These are phyloP conservation scores for Holothuria scabra DNA, from an alignment of 53 echinoderm and acorn worm species.

Conservation along the genomic window DNA sequence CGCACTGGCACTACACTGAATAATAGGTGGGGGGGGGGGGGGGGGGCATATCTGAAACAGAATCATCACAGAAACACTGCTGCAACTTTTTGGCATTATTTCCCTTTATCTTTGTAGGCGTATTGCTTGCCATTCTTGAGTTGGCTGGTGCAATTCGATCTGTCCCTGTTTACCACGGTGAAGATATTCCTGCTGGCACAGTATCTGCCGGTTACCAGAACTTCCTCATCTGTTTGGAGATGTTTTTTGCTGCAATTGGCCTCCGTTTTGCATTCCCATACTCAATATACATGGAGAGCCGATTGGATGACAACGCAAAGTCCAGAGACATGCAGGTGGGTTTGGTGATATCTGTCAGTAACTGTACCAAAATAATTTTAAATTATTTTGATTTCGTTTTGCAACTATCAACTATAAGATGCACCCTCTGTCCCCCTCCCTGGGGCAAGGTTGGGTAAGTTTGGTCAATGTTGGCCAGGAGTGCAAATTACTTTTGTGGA, in stretches of 20 bases:
- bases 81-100: too few species aligned
- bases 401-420: too few species aligned
- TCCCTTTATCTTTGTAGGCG: too few species aligned
- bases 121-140: constrained; percentile 93
- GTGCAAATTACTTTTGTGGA: too few species aligned
- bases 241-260: constrained; percentile 98
- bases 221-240: constrained; percentile 98
- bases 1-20: too few species aligned
- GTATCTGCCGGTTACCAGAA: constrained; percentile 99
- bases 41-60: too few species aligned
- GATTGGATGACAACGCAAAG: constrained; percentile 53
- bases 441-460: too few species aligned
- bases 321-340: constrained; percentile 70
- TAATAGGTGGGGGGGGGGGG: too few species aligned
- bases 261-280: constrained; percentile 93
- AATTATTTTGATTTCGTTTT: neutral
- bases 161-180: constrained; percentile 65
- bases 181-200: constrained; percentile 73
- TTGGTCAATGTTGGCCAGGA: too few species aligned
- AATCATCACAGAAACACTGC: too few species aligned
- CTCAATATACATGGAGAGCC: constrained; percentile 69
- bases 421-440: too few species aligned
- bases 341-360: neutral
- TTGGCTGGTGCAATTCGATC: constrained; percentile 79
- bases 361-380: neutral